phyloP scores from a whole-genome alignment of 1,140 invertebrate genomes.

The Zaprionus africanus region DNA sequence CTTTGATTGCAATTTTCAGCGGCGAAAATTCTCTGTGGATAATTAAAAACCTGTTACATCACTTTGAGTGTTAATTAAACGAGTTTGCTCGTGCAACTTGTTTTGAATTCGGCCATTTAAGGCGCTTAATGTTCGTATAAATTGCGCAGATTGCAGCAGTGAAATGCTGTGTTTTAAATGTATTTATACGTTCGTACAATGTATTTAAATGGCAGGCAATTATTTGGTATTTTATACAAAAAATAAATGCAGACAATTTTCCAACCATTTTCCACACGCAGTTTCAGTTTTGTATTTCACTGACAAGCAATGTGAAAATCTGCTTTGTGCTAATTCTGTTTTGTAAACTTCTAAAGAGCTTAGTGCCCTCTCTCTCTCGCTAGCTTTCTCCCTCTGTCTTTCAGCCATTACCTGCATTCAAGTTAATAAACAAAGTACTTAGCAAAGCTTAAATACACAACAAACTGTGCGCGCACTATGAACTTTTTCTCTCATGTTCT shows the following conservation, averaged over 20 bases:
- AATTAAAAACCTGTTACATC: conserved; percentile 17
- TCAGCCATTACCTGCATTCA: background rate
- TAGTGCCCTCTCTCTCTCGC: background rate
- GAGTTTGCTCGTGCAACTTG: background rate
- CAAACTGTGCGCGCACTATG: background rate
- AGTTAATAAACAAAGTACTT: background rate
- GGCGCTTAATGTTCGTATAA: background rate
- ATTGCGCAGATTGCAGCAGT: background rate
- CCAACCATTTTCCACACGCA: background rate
- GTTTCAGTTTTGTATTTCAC: background rate
- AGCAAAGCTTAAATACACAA: conserved; percentile 1
- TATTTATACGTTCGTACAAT: background rate
- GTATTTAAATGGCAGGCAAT: conserved; percentile 7
- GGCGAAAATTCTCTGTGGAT: background rate
- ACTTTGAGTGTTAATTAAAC: conserved; percentile 20
- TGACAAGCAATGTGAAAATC: background rate
- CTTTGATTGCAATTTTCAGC: conserved; percentile 5
- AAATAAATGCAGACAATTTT: background rate
- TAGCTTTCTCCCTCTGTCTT: background rate
- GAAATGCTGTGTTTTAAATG: background rate
- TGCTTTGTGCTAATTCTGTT: conserved; percentile 2
- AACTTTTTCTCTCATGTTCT: background rate
- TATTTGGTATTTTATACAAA: too few species aligned
- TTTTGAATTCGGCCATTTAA: background rate
- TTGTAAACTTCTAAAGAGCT: background rate